Conservation (phyloP, 2,888 invertebrate genomes). For the Vanessa cardui region DNA sequence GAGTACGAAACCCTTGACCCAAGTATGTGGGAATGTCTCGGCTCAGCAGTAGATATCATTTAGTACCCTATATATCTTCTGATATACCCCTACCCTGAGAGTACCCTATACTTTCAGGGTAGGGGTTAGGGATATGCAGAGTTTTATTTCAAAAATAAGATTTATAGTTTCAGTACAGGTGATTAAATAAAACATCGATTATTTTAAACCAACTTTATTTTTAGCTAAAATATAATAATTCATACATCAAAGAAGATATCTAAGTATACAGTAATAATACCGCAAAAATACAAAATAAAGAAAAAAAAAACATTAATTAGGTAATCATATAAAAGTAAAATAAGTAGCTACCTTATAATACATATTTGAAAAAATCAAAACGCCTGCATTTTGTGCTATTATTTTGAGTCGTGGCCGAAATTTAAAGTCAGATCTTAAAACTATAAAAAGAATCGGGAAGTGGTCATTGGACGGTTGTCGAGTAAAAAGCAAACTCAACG, state of each 20-base stretch:
- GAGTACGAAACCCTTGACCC: too few relatives aligned
- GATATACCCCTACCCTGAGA: too few relatives aligned
- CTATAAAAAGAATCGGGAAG: slow-evolving; percentile 31
- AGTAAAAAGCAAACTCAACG: slow-evolving; percentile 43
- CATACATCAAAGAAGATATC: slow-evolving; percentile 81
- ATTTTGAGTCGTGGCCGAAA: slow-evolving; percentile 23
- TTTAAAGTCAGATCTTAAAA: slow-evolving; percentile 40
- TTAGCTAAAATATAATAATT: slow-evolving; percentile 83
- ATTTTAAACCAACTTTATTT: slow-evolving; percentile 83
- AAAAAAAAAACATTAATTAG: slow-evolving; percentile 37
- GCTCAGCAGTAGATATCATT: too few relatives aligned
- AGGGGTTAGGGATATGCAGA: too few relatives aligned
- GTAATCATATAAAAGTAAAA: slow-evolving; percentile 48
- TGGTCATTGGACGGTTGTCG: slow-evolving; percentile 69
- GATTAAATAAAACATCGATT: slow-evolving; percentile 57
- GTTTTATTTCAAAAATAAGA: too few relatives aligned
- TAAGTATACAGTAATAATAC: slow-evolving; percentile 77
- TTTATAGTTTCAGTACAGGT: too few relatives aligned
- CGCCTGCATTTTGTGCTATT: slow-evolving; percentile 43
- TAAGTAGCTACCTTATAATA: slow-evolving; percentile 68
- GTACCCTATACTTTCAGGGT: too few relatives aligned
- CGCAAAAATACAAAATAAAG: slow-evolving; percentile 62
- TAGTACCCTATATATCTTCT: too few relatives aligned
- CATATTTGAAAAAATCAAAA: slow-evolving; percentile 50
- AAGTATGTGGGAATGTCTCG: too few relatives aligned